phyloP scores from a whole-genome alignment of 2,113 vertebrate species.

The Ailuropoda melanoleuca region DNA sequence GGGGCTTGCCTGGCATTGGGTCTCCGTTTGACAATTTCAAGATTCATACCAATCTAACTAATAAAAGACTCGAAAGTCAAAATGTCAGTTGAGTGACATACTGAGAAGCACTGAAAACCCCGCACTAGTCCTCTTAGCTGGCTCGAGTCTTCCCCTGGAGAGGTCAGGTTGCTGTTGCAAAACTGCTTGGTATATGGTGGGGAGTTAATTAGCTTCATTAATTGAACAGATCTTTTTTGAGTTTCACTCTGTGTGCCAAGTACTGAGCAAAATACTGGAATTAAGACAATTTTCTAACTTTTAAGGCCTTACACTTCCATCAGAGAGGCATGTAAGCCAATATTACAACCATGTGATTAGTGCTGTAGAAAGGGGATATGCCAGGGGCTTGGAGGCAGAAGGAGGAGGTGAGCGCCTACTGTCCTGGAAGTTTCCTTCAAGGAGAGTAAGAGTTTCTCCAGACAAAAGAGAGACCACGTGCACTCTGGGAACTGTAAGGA shows the following conservation, averaged over 20 bases:
- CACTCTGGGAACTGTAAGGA: not conserved
- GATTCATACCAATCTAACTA: not conserved
- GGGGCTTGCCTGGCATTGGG: not conserved
- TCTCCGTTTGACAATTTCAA: not conserved
- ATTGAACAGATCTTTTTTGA: not conserved
- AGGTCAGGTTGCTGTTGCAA: not conserved
- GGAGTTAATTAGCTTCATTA: not conserved
- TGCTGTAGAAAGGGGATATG: not conserved
- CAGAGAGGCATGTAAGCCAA: not conserved
- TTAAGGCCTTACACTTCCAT: not conserved
- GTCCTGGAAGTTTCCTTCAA: not conserved
- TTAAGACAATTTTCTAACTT: conserved; percentile 19
- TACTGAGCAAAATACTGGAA: not conserved
- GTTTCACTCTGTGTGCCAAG: not conserved
- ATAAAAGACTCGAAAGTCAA: not conserved
- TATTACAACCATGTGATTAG: not conserved
- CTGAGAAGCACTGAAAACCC: not conserved
- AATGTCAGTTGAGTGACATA: not conserved
- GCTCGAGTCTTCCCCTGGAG: not conserved
- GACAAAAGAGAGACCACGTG: not conserved
- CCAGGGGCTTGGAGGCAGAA: not conserved
- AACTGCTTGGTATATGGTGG: not conserved
- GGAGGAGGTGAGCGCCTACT: not conserved
- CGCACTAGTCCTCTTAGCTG: not conserved
- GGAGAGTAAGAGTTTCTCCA: not conserved